Evolutionary conservation across 1,140 invertebrate species (phyloP), one percentile per base, ranked within the genome.

Genomic region (Platyscapa corneri): DNA sequence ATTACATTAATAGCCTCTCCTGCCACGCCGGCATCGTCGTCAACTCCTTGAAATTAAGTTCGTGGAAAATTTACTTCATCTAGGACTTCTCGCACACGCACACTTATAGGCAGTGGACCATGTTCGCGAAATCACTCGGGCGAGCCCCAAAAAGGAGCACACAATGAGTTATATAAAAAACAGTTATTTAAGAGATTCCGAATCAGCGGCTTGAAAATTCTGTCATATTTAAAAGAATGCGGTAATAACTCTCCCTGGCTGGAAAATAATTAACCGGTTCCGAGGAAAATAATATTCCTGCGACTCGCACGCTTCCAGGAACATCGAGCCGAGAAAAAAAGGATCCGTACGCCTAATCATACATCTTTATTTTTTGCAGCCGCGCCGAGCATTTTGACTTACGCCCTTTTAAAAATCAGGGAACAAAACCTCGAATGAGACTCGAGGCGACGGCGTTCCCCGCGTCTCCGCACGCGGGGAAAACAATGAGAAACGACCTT

Each of bases 401-500:
- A 82, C 34, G 60, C 20, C n/a, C 46, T 37, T 14, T 53, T 18
- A 49, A 77, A 76, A 64, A 30, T 34, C 39, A 16, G 8, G 3
- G 49, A 76, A 46, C 56, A 65, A 83, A 76, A 83, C 14, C 39
- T 18, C 20, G 30, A n/a, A 16, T 0, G 23, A 23, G 20, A 2
- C 49, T 53, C 49, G 49, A 53, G 2, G 49, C 16, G 2, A 18
- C 7, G 7, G 6, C 30, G 34, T 70, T 79, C 76, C 79, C 80
- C 80, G 83, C 56, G 76, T 67, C 72, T 30, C 20, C 12, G 64
- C 34, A 12, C 23, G 37, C 78, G 79, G 39, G 65, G 75, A 77
- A 82, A 85, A 85, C 79, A 85, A 85, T 82, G 79, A 82, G 84
- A 34, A 82, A 67, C 72, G 60, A 82, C 53, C 70, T 65, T 80